Base-by-base conservation (phyloP, 2,113 vertebrate genomes). In the Himantopus leucocephalus region DNA sequence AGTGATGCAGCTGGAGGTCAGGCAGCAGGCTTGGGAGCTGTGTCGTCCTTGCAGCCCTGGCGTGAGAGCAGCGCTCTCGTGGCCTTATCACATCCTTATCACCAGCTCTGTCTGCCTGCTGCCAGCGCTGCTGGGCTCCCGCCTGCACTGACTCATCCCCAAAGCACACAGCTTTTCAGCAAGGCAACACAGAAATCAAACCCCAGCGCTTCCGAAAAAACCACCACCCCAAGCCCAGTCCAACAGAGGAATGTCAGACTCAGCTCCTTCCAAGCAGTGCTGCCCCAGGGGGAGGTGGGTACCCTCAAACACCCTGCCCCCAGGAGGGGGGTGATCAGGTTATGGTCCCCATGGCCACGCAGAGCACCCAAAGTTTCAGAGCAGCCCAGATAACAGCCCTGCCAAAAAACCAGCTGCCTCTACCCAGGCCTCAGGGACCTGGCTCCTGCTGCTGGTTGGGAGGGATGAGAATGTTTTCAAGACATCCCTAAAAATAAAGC, bases 61-160 rank as follows among this genome's bases (percentile, higher is more conserved):
- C 45, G 32, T 0, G 0, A 29, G 27, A 55, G 47, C 14, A n/a
- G 58, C 53, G 66, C 59, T 92, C 37, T 39, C 32, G 3, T 5
- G 5, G 76, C 48, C 66, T 76, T 90, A 87, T 91, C 45, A 0
- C 59, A 16, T 12, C 37, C 52, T 64, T 88, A 90, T 95, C 81
- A 0, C 72, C 1, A 0, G 30, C 60, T 55, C 50, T 74, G 52
- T 62, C 91, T 94, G 86, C 68, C 83, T 12, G 0, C 29, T 6
- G 15, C 79, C 72, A 24, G 50, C 16, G 2, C 66, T 53, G 80
- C 93, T 59, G 73, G 89, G 60, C 19, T 82, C 50, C 75, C 52
- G 91, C 84, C 81, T 1, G 1, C 80, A 79, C 87, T 95, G 96
- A 96, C 81, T 96, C 90, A 96, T 3, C 21, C 62, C 68, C 48